Conservation (phyloP, 2,113 vertebrate genomes). For the Xyrauchen texanus region DNA sequence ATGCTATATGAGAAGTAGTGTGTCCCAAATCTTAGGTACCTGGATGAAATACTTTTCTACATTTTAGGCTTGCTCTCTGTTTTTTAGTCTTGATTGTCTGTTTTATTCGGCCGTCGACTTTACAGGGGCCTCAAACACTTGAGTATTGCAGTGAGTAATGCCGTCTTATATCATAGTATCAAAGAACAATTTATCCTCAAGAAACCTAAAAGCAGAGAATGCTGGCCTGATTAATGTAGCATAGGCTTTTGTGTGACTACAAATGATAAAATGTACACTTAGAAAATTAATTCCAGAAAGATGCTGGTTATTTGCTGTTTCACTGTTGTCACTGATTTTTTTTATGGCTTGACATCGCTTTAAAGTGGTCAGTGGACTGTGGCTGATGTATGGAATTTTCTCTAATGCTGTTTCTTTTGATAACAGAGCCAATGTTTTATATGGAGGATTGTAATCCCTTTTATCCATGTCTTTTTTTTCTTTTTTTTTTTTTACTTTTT, state of each 20-base stretch:
- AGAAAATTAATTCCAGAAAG: neutral
- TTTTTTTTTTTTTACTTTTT: constrained; percentile 15
- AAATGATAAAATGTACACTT: constrained; percentile 55
- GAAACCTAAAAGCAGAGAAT: constrained; percentile 3
- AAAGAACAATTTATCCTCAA: constrained; percentile 14
- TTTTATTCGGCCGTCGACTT: constrained; percentile 24
- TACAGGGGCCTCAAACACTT: constrained; percentile 57
- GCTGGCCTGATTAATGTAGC: constrained; percentile 38
- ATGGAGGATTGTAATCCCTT: neutral
- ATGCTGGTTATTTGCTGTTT: neutral
- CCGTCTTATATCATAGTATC: constrained; percentile 43
- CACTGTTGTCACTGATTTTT: neutral
- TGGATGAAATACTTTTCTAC: neutral
- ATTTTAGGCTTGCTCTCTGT: neutral
- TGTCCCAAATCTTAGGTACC: too few relatives aligned
- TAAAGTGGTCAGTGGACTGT: constrained; percentile 7
- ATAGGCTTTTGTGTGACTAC: constrained; percentile 19
- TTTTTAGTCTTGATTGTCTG: constrained; percentile 7
- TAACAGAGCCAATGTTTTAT: constrained; percentile 39
- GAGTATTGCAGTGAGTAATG: constrained; percentile 32
- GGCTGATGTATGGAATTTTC: neutral
- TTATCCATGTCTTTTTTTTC: neutral
- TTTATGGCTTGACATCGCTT: neutral
- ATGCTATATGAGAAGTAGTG: too few relatives aligned
- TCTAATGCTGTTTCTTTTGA: constrained; percentile 38